Base-by-base conservation (phyloP, 2,797 vertebrate genomes). In the Ciconia nigra region DNA sequence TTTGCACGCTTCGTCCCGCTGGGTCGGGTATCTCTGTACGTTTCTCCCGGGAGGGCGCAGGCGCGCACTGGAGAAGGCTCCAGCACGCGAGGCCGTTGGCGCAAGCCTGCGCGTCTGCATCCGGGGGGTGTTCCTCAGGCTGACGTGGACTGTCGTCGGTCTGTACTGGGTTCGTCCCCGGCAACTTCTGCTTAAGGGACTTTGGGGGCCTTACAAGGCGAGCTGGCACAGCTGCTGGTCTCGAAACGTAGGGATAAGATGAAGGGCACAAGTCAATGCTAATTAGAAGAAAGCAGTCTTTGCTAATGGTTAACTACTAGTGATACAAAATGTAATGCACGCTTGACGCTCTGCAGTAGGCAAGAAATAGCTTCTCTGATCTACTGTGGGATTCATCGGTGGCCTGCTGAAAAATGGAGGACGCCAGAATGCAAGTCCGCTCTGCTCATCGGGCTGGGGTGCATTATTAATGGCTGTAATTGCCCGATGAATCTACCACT, bases 271-370 rank as follows among this genome's bases (percentile, higher is more conserved):
- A 26, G 59, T 25, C 33, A 9, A 5, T 3, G 11, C 49, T 69
- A 28, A 25, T 62, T 35, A 59, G 46, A 31, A 46, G 54, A 18
- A 52, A 39, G 51, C 9, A 3, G 28, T 19, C 57, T 54, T 41
- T 28, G 63, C 52, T 77, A 14, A 26, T 9, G 61, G 29, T 55
- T 55, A 4, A 11, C 41, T 15, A 25, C 37, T 28, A 8, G 31
- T 6, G 51, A 31, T 54, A 1, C 10, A 9, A 9, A 24, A 13
- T 2, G 41, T 17, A 42, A 17, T 0, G 49, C n/a, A 3, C 1
- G 3, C 63, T 31, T 4, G 7, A 10, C 5, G 1, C 84, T 21
- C 35, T 28, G 83, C 67, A 10, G 65, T 11, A 6, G 26, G 80
- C 24, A 29, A 31, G 17, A 70, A 85, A 54, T 13, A 39, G 62